phyloP scores from a whole-genome alignment of 2,797 vertebrate species.

The Cottoperca gobio region DNA sequence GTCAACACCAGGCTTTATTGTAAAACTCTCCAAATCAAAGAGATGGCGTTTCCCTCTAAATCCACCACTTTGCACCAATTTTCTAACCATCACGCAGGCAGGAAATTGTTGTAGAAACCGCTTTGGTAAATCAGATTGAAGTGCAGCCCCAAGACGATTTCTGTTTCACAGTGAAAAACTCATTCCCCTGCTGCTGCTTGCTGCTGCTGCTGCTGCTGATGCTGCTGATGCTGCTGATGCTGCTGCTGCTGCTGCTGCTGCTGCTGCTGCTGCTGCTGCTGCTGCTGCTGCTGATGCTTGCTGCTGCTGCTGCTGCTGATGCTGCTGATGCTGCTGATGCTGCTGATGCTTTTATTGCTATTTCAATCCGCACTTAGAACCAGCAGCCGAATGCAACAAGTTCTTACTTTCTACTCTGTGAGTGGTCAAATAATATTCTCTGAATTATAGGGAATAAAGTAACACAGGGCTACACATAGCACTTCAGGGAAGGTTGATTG shows the following conservation, averaged over 20 bases:
- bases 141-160: slow-evolving; percentile 31
- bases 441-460: not conserved
- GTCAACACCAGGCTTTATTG: not conserved
- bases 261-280: no score
- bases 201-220: no score
- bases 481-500: not conserved
- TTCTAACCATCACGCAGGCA: slow-evolving; percentile 28
- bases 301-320: no score
- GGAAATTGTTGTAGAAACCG: slow-evolving; percentile 26
- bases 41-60: slow-evolving; percentile 9
- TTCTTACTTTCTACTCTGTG: not conserved
- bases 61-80: slow-evolving; percentile 33
- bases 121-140: slow-evolving; percentile 25
- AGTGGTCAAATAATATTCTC: not conserved
- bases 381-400: slow-evolving; percentile 25
- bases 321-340: slow-evolving; percentile 13
- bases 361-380: slow-evolving; percentile 4
- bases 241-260: no score
- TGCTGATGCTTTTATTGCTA: not conserved
- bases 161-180: slow-evolving; percentile 37
- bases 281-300: slow-evolving; percentile 11
- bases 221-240: no score
- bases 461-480: not conserved
- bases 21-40: not conserved
- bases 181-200: slow-evolving; percentile 19